Base-by-base conservation (phyloP, 2,888 invertebrate genomes). In the Dichetophora obliterata region DNA sequence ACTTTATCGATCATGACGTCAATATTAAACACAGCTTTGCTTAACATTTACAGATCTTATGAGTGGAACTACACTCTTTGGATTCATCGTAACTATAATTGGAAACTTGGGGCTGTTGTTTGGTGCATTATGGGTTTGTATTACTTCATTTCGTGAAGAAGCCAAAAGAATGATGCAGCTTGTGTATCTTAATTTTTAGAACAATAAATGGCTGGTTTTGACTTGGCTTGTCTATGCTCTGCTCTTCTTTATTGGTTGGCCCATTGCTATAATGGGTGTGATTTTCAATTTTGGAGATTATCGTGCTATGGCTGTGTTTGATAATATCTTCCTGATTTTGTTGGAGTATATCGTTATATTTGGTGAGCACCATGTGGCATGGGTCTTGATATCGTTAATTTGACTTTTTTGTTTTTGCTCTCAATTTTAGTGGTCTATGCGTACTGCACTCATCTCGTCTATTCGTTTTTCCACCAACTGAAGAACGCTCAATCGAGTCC, bases 261-360 rank as follows among this genome's bases (percentile, higher is more conserved):
- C 85, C 8, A 79, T 86, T 48, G 84, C 83, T 48, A 11, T 85
- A 4, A 66, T 85, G 0, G 85, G 86, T 9, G 81, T 82, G 4
- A 84, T 86, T 50, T 84, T 86, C 78, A 79, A 86, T 69, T 86
- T 80, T 63, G 86, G 86, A 3, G 81, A 80, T n/a, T 85, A 84
- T 65, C 84, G 85, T 4, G 80, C 81, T 24, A 24, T 77, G 3
- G 78, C 82, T 0, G 80, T 81, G 4, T 80, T 78, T 24, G 8
- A 75, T 5, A 85, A 81, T 66, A 63, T 84, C 0, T 65, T 86
- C 0, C 43, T 79, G 3, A 81, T 84, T 9, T 57, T 86, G 5
- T 1, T 86, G 0, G n/a, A 78, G 5, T 78, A 83, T 50, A 80
- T 84, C 3, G 1, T 86, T 3, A 0, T n/a, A 0, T 59, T 85